Conservation (phyloP, 2,888 invertebrate species). For the Synanthedon vespiformis region DNA sequence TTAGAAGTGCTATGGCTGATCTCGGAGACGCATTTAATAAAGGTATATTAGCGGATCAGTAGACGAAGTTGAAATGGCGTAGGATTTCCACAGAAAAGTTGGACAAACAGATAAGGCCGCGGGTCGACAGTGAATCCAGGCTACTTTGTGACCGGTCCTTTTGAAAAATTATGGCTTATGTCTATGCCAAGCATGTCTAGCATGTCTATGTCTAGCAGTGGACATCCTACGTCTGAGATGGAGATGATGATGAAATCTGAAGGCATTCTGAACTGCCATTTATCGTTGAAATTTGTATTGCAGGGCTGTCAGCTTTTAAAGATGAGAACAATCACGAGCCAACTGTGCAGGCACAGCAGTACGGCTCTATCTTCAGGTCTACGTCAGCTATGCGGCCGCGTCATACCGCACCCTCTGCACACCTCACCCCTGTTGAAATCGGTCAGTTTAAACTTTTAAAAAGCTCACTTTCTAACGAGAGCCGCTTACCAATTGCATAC, state of each 20-base stretch:
- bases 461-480: no score
- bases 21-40: constrained; percentile 78
- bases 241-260: neutral
- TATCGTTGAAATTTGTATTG: constrained; percentile 5
- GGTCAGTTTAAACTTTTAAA: constrained; percentile 38
- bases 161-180: no score
- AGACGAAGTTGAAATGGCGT: no score
- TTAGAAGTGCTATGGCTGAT: constrained; percentile 78
- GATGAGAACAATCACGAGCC: constrained; percentile 85
- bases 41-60: constrained; percentile 45
- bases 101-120: no score
- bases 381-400: constrained; percentile 53
- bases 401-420: constrained; percentile 61
- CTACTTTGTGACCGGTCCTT: no score
- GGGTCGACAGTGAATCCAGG: no score
- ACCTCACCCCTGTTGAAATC: constrained; percentile 90
- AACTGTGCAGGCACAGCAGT: constrained; percentile 84
- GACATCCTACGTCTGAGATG: neutral
- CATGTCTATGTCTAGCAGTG: no score
- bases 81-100: no score
- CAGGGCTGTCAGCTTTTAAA: constrained; percentile 75
- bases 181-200: no score
- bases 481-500: no score
- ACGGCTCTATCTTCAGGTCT: constrained; percentile 69
- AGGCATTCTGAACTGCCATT: constrained; percentile 8